Base-by-base conservation (phyloP, 2,113 vertebrate genomes). In the Lasiurus cinereus region DNA sequence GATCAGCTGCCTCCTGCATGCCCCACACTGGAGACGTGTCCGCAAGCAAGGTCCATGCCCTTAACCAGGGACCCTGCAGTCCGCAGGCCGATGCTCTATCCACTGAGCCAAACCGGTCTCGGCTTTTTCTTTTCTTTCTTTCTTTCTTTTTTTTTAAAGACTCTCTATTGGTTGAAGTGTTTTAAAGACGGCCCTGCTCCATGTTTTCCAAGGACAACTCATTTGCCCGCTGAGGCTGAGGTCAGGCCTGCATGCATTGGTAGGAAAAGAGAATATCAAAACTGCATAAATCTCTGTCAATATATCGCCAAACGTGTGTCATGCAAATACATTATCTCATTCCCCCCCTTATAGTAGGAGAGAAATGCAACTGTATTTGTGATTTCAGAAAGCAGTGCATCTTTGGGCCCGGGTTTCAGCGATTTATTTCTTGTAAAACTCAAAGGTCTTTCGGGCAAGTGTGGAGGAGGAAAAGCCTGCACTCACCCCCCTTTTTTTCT, bases 381-480 rank as follows among this genome's bases (percentile, higher is more conserved):
- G 64, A 80, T 62, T 92, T 89, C 52, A 73, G 79, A 91, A 77
- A 86, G 21, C 3, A 77, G 15, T 2, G 66, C 24, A 14, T 27
- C 24, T 74, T 19, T 6, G 6, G 39, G 14, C 1, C 3, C 46
- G 16, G 29, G 31, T 11, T 29, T 84, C n/a, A 64, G 33, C 24
- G 62, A 86, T 90, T 93, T 21, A 89, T 56, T 29, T 90, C 50
- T 89, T 46, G 1, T 43, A n/a, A 84, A 91, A 80, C 59, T 93
- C 21, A 31, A 79, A 93, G 46, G 15, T 92, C n/a, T 84, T 94
- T 94, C 15, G 85, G 84, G 16, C 85, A 90, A 90, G 77, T 92
- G 70, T 83, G 66, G 62, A 77, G 56, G 69, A 91, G 90, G 18
- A 31, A 36, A 31, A 62, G 16, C 56, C 69, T 3, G 10, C 13